Conservation (phyloP, 37 sponge, comb jelly and placozoan species). For the Corticium candelabrum region DNA sequence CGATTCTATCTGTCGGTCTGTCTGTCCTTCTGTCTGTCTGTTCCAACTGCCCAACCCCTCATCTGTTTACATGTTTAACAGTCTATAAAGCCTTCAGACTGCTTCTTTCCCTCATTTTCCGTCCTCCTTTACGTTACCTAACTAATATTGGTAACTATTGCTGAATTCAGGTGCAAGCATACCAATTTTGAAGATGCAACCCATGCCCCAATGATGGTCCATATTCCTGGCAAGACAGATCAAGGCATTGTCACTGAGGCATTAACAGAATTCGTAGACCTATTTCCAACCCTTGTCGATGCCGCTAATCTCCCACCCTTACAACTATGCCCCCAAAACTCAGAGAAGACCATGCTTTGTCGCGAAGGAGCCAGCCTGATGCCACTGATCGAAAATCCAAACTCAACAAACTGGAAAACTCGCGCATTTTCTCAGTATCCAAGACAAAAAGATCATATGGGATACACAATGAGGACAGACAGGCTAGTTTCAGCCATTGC, state of each 20-base stretch:
- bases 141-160: too few species aligned
- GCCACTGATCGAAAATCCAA: constrained; percentile 27
- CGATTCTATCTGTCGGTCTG: too few species aligned
- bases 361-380: constrained; percentile 22
- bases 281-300: constrained; percentile 27
- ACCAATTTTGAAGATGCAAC: constrained; percentile 50
- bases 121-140: too few species aligned
- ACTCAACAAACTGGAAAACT: constrained; percentile 23
- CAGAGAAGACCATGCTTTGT: constrained; percentile 9
- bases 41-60: too few species aligned
- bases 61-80: too few species aligned
- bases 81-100: too few species aligned
- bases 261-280: constrained; percentile 26
- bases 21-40: too few species aligned
- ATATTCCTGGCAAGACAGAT: constrained; percentile 23
- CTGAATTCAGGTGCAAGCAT: constrained; percentile 24
- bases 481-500: too few species aligned
- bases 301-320: constrained; percentile 10
- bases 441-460: constrained; percentile 27
- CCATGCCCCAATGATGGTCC: constrained; percentile 35
- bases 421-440: constrained; percentile 39
- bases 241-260: constrained; percentile 18
- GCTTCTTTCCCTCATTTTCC: too few species aligned
- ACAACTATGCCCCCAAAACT: constrained; percentile 20
- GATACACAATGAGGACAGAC: constrained; percentile 26